Evolutionary conservation across 2,888 invertebrate genomes (phyloP).

Genomic region (Lasioglossum figueresi): DNA sequence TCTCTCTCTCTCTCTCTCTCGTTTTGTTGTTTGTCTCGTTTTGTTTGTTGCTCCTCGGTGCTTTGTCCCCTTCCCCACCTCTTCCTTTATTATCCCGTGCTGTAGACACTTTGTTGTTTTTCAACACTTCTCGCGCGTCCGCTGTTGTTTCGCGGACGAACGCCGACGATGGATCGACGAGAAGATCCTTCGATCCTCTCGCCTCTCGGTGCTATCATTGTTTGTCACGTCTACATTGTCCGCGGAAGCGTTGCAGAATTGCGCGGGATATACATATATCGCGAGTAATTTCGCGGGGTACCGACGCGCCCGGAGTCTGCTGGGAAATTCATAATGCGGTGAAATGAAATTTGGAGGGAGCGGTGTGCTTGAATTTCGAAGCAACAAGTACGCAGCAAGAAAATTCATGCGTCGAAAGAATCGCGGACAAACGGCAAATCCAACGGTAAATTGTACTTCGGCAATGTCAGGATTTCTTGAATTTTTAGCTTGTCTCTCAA

Average conservation of each 20-base stretch:
- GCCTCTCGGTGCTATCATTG: not conserved
- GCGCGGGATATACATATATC: not conserved
- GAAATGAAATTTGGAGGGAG: not conserved
- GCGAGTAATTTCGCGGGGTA: not conserved
- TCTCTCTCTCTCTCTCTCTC: no score
- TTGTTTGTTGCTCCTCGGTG: conserved; percentile 8
- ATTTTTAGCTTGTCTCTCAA: no score
- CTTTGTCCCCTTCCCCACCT: conserved; percentile 36
- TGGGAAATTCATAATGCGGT: not conserved
- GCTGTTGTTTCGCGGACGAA: conserved; percentile 1
- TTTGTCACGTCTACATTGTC: not conserved
- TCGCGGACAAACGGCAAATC: not conserved
- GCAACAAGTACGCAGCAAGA: not conserved
- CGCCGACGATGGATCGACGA: not conserved
- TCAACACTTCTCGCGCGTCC: conserved; percentile 45
- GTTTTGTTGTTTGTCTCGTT: not conserved
- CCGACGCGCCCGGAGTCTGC: not conserved
- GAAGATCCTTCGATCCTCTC: conserved; percentile 1
- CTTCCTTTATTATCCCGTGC: conserved; percentile 45
- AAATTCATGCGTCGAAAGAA: not conserved
- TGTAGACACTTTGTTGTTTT: conserved; percentile 48
- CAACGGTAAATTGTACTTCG: not conserved
- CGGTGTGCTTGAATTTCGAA: not conserved
- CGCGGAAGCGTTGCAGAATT: not conserved
- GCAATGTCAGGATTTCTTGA: no score